Conservation (phyloP, 2,113 vertebrate genomes). For the Cebidichthys violaceus region DNA sequence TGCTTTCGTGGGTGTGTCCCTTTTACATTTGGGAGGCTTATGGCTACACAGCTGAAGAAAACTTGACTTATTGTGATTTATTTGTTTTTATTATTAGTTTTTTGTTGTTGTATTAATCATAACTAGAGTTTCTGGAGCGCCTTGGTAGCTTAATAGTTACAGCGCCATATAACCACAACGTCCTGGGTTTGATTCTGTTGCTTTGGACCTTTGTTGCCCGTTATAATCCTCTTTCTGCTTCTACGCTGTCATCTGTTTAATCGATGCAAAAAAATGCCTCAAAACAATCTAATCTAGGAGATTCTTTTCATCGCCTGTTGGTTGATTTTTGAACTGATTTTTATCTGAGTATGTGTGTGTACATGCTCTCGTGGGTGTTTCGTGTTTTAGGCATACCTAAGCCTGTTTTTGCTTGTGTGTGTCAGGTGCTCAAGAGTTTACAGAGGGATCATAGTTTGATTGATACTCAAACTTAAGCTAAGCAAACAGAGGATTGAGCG, state of each 20-base stretch:
- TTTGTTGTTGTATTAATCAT: not conserved
- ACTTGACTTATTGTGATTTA: not conserved
- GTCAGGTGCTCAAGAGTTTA: constrained; percentile 34
- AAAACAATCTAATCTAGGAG: too few relatives aligned
- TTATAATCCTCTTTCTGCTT: too few relatives aligned
- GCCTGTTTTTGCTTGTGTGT: constrained; percentile 53
- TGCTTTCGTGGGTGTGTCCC: not conserved
- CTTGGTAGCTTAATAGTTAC: too few relatives aligned
- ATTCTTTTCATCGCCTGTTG: too few relatives aligned
- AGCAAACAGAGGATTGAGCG: constrained; percentile 44
- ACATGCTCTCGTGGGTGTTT: not conserved
- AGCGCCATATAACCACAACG: too few relatives aligned
- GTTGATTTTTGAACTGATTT: too few relatives aligned
- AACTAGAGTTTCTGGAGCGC: too few relatives aligned
- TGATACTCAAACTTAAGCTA: constrained; percentile 45
- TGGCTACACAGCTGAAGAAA: not conserved
- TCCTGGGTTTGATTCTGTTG: too few relatives aligned
- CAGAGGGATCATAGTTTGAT: constrained; percentile 35
- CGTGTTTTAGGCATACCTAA: constrained; percentile 35
- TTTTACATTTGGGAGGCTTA: not conserved
- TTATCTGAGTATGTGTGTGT: not conserved
- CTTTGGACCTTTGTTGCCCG: too few relatives aligned
- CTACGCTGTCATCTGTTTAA: too few relatives aligned
- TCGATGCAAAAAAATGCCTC: too few relatives aligned
- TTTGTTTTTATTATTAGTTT: too few relatives aligned